phyloP scores from a whole-genome alignment of 1,140 invertebrate species.

The Dermatophagoides farinae region DNA sequence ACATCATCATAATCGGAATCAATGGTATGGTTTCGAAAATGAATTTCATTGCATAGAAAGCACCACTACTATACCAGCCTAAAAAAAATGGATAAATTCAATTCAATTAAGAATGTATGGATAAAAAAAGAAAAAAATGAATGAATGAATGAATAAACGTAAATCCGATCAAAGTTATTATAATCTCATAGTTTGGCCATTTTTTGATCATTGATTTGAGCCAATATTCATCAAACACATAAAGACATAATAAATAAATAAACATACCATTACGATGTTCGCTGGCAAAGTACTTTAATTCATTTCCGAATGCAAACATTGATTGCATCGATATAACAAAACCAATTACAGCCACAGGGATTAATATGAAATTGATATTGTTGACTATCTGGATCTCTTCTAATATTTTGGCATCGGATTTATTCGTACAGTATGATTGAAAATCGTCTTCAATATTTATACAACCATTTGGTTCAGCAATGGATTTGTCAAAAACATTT shows the following conservation, averaged over 20 bases:
- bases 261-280: constrained; percentile 21
- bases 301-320: background rate
- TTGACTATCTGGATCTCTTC: background rate
- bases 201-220: no score
- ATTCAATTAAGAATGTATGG: background rate
- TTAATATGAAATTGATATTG: background rate
- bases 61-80: constrained; percentile 21
- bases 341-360: background rate
- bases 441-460: background rate
- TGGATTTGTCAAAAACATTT: background rate
- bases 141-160: no score
- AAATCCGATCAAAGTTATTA: no score
- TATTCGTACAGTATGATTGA: background rate
- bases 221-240: background rate
- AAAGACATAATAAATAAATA: background rate
- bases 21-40: constrained; percentile 23
- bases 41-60: constrained; percentile 23
- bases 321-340: background rate
- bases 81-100: background rate
- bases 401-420: background rate
- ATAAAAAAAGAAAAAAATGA: no score
- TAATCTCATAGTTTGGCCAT: no score
- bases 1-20: background rate
- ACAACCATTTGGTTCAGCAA: background rate
- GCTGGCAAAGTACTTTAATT: constrained; percentile 16